A percentile compares a stretch with the other conserved stretches of the same genome.
These are phyloP conservation scores for Hydrolagus colliei DNA, from an alignment of 2,797 vertebrate genomes.

Conservation along the genomic window DNA sequence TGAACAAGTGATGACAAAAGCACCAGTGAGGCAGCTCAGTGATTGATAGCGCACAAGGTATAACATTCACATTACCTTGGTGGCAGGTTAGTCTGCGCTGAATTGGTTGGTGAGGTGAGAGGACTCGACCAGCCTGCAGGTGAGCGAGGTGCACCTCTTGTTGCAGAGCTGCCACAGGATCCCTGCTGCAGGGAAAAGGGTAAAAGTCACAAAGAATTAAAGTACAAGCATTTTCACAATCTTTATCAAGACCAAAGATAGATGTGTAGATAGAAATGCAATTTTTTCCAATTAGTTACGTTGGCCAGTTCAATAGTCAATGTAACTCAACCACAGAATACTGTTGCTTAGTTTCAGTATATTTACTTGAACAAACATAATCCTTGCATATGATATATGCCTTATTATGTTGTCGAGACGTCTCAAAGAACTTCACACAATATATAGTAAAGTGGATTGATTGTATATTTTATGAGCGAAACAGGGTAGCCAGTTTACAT, in stretches of 20 bases:
- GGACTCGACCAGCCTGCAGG: conserved; percentile 91
- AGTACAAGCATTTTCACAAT: not conserved
- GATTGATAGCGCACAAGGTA: not conserved
- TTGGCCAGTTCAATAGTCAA: not conserved
- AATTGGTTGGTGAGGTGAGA: conserved; percentile 88
- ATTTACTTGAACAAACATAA: not conserved
- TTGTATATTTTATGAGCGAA: too few species aligned
- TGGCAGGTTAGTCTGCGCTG: conserved; percentile 83
- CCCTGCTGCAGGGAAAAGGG: conserved; percentile 53
- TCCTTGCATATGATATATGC: not conserved
- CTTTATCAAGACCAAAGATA: not conserved
- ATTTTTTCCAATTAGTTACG: not conserved
- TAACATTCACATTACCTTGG: conserved; percentile 67
- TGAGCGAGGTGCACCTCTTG: conserved; percentile 78
- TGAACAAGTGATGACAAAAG: not conserved
- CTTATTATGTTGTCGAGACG: too few species aligned
- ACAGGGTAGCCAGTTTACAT: too few species aligned
- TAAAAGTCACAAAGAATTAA: conserved; percentile 5
- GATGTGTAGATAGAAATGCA: not conserved
- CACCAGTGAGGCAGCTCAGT: not conserved
- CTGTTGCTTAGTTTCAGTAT: not conserved
- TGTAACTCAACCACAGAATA: not conserved
- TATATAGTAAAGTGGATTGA: too few species aligned
- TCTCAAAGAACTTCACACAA: too few species aligned
- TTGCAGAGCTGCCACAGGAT: conserved; percentile 78